phyloP scores from a whole-genome alignment of 2,113 vertebrate genomes.

The Bos taurus region DNA sequence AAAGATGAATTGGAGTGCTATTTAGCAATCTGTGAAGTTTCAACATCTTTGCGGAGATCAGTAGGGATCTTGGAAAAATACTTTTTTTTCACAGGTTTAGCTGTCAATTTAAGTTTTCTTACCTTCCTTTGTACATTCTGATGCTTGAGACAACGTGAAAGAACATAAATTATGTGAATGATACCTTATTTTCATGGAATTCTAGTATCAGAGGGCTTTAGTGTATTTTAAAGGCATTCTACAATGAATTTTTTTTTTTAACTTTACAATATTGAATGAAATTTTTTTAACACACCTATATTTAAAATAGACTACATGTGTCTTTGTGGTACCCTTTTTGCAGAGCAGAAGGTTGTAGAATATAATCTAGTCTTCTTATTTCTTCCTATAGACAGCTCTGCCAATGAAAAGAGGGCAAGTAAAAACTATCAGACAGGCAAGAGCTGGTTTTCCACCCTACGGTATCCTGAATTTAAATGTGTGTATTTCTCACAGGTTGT shows the following conservation, averaged over 20 bases:
- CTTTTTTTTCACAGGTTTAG: not conserved
- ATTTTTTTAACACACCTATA: not conserved
- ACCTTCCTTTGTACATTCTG: not conserved
- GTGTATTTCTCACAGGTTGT: not conserved
- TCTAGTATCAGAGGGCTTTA: not conserved
- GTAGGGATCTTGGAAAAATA: conserved; percentile 37
- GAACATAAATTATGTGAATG: not conserved
- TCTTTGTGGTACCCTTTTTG: not conserved
- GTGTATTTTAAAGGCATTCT: not conserved
- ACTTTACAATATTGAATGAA: no score
- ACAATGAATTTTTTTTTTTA: not conserved
- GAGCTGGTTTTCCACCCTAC: not conserved
- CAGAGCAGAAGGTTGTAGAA: not conserved
- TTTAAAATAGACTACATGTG: not conserved
- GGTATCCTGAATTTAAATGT: not conserved
- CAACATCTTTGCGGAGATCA: not conserved
- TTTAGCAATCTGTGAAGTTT: conserved; percentile 49
- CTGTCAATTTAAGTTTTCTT: conserved; percentile 36
- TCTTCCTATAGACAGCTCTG: not conserved
- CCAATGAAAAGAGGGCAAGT: not conserved
- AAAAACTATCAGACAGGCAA: not conserved
- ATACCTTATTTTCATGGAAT: not conserved
- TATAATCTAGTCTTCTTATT: not conserved
- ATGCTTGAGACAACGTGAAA: conserved; percentile 3
- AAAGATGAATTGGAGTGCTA: conserved; percentile 35